Base-by-base conservation (phyloP, 2,113 vertebrate species). In the Corythornis cristatus region DNA sequence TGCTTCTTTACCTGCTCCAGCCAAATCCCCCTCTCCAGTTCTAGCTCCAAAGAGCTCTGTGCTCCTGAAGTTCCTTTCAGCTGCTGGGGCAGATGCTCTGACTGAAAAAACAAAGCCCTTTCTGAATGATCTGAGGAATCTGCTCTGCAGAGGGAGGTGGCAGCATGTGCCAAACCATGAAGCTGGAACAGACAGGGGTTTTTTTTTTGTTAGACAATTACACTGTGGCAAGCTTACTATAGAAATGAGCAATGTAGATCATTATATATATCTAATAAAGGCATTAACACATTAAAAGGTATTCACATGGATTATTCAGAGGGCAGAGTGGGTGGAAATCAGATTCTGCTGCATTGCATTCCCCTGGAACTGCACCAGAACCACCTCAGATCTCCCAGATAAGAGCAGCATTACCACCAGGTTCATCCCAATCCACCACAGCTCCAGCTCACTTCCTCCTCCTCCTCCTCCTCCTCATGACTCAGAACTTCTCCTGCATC, bases 381-480 rank as follows among this genome's bases (percentile, higher is more conserved):
- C 35, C 62, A 53, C 20, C 53, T 64, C 76, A 86, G 88, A 95
- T 91, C 75, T 50, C 7, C 8, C 9, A 80, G 87, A 83, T 91
- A 89, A 72, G 58, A 87, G 12, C 73, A 78, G 48, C 65, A 66
- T 79, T 28, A 66, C 71, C 53, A 23, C n/a, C 6, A n/a, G 77
- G 86, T 83, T 85, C 89, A 61, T 3, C 54, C 64, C 82, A 71
- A 71, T 21, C 31, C 26, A 0, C 50, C 85, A 46, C 0, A 8
- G 81, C 45, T 86, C 57, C 91, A 78, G 60, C 90, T 91, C 90
- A 84, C 68, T 90, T 93, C 92, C 86, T 90, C 86, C 78, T 65
- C 75, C 37, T 37, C 37, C 37, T 35, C 37, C 37, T 82, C 67
- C 80, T 54, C 75, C 48, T 18, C 8, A 29, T 94, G 87, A 95